These are phyloP conservation scores for Asarcornis scutulata DNA, from an alignment of 2,113 vertebrate genomes.

Conservation along the genomic window DNA sequence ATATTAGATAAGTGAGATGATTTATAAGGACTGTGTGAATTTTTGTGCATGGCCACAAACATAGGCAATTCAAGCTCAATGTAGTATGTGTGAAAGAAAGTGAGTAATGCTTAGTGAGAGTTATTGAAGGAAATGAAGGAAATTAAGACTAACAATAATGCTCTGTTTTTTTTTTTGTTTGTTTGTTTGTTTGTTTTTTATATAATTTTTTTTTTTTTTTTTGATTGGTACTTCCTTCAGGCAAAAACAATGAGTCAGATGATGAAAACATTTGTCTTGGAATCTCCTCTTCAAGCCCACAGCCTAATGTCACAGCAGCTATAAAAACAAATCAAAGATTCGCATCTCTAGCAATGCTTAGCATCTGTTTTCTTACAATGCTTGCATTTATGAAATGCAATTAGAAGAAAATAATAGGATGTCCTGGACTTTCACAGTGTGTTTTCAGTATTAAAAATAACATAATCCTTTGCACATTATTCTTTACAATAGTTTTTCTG, in stretches of 20 bases:
- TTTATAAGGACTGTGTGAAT: background rate
- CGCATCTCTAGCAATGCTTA: background rate
- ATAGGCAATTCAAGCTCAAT: background rate
- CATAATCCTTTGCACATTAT: background rate
- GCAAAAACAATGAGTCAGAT: slow-evolving; percentile 29
- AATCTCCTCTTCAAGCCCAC: slow-evolving; percentile 24
- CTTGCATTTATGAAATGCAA: background rate
- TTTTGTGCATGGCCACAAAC: background rate
- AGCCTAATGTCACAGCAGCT: slow-evolving; percentile 36
- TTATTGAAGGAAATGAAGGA: background rate
- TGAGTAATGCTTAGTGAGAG: background rate
- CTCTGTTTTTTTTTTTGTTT: background rate
- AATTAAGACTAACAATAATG: slow-evolving; percentile 14
- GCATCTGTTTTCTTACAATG: slow-evolving; percentile 56
- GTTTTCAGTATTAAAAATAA: background rate
- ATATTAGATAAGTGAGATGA: background rate
- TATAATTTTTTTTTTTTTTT: background rate
- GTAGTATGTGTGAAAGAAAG: background rate
- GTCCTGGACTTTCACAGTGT: background rate
- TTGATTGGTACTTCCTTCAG: slow-evolving; percentile 9
- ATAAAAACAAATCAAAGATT: slow-evolving; percentile 48
- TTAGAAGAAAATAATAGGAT: slow-evolving; percentile 29
- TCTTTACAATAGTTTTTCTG: background rate
- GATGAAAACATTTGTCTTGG: slow-evolving; percentile 40
- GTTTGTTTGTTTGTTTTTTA: background rate